Evolutionary conservation across 2,113 vertebrate genomes (phyloP).

Genomic region (Zapus hudsonius): DNA sequence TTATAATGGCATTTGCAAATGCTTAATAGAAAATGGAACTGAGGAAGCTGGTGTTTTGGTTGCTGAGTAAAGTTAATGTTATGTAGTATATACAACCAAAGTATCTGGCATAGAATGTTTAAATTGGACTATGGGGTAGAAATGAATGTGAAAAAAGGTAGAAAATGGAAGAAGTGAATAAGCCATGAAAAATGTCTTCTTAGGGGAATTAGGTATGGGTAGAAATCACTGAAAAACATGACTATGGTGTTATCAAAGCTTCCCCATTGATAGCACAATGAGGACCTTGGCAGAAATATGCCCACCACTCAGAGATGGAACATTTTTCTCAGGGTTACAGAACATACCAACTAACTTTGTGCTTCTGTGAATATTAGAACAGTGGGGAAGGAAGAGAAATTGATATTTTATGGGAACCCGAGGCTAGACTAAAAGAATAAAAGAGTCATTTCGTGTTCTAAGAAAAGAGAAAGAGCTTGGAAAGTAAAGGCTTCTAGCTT

Average conservation of each 20-base stretch:
- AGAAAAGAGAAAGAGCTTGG: neutral
- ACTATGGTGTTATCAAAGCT: no score
- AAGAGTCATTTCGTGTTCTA: neutral
- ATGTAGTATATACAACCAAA: neutral
- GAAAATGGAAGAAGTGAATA: neutral
- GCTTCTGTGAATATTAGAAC: neutral
- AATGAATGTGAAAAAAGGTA: neutral
- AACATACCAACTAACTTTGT: neutral
- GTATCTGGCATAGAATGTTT: neutral
- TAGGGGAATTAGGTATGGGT: neutral
- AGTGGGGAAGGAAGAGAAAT: neutral
- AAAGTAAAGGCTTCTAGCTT: neutral
- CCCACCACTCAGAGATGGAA: neutral
- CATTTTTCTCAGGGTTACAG: neutral
- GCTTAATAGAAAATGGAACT: neutral
- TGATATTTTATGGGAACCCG: neutral
- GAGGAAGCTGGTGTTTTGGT: neutral
- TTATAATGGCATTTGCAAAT: neutral
- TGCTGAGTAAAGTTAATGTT: constrained; percentile 17
- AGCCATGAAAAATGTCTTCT: neutral
- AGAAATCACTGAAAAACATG: neutral
- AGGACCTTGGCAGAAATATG: neutral
- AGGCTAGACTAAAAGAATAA: neutral
- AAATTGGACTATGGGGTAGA: neutral
- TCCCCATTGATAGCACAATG: neutral